These are phyloP conservation scores for Ormia ochracea DNA, from an alignment of 2,888 invertebrate species.

Conservation along the genomic window DNA sequence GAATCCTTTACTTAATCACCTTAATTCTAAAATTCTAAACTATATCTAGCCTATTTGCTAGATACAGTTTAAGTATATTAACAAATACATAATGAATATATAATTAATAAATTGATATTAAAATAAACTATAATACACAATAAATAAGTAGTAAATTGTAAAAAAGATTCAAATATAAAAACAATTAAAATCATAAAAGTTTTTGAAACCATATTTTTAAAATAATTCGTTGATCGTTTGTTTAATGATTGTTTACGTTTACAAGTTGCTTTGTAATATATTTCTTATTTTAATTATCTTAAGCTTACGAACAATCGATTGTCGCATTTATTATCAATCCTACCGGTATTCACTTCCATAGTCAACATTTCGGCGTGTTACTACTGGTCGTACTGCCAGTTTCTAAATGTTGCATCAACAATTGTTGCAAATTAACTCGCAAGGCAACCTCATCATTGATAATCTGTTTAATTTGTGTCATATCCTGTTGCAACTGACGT, in stretches of 20 bases:
- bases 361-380: constrained; percentile 73
- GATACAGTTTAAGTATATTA: background rate
- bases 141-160: constrained; percentile 16
- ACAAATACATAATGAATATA: constrained; percentile 13
- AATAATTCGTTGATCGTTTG: constrained; percentile 51
- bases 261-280: background rate
- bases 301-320: constrained; percentile 19
- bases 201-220: background rate
- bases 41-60: background rate
- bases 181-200: background rate
- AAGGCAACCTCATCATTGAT: constrained; percentile 76
- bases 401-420: constrained; percentile 77
- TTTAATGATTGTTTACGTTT: background rate
- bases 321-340: constrained; percentile 12
- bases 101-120: background rate
- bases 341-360: constrained; percentile 58
- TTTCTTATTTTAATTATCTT: background rate
- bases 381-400: constrained; percentile 69
- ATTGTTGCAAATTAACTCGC: constrained; percentile 75
- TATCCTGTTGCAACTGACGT: constrained; percentile 76
- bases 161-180: background rate
- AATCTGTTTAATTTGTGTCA: constrained; percentile 77
- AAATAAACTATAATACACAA: background rate
- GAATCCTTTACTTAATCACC: background rate
- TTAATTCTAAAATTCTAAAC: background rate